These are phyloP conservation scores for Cyanoramphus novaezelandiae DNA, from an alignment of 2,113 vertebrate genomes.

Conservation along the genomic window DNA sequence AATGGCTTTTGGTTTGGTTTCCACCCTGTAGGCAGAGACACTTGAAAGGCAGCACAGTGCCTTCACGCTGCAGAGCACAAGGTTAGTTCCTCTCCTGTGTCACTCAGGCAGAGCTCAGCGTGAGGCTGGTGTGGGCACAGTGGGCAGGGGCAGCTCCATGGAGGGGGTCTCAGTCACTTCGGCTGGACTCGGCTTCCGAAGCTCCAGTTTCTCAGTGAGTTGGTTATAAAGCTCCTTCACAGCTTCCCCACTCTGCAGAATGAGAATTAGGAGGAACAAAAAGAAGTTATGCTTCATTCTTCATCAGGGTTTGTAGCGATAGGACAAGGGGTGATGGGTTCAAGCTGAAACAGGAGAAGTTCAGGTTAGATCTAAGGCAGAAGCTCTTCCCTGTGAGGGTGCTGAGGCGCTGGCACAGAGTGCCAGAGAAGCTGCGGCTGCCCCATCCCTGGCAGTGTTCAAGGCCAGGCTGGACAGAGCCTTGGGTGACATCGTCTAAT, in stretches of 20 bases:
- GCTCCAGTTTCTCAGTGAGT: conserved; percentile 87
- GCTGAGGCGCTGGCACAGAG: neutral
- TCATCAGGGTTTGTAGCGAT: neutral
- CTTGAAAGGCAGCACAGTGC: neutral
- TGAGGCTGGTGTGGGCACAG: conserved; percentile 73
- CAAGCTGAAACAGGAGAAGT: neutral
- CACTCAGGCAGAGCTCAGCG: conserved; percentile 27
- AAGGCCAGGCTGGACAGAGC: neutral
- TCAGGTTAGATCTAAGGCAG: neutral
- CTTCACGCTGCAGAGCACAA: neutral
- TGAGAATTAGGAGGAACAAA: neutral
- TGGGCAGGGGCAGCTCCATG: conserved; percentile 88
- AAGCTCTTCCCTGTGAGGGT: neutral
- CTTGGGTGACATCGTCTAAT: neutral
- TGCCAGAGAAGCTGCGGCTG: neutral
- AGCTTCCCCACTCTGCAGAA: conserved; percentile 85
- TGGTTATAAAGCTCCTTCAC: conserved; percentile 90
- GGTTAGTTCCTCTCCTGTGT: neutral
- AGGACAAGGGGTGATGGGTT: neutral
- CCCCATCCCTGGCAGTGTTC: neutral
- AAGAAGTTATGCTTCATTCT: neutral
- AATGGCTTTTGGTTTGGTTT: neutral
- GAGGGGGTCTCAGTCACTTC: conserved; percentile 78
- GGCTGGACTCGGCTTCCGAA: conserved; percentile 83
- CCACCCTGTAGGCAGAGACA: neutral